phyloP scores from a whole-genome alignment of 1,140 invertebrate genomes.

The Mizuhopecten yessoensis region DNA sequence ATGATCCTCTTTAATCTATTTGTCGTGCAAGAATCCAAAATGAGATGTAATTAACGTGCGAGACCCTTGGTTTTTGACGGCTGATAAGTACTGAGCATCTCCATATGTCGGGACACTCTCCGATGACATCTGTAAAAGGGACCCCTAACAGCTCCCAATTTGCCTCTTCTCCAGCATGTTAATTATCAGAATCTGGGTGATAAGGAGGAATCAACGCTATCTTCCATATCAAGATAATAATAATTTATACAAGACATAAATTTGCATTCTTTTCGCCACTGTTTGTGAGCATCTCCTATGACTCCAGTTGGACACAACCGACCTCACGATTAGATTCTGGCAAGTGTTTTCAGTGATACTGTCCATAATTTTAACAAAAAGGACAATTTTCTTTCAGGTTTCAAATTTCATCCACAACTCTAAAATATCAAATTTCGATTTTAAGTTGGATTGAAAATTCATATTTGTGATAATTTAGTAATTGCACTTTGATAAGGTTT shows the following conservation, averaged over 20 bases:
- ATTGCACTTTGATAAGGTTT: not conserved
- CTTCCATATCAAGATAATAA: not conserved
- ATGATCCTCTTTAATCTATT: slow-evolving; percentile 17
- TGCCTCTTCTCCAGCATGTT: not conserved
- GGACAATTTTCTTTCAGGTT: not conserved
- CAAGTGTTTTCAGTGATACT: not conserved
- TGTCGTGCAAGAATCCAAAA: slow-evolving; percentile 21
- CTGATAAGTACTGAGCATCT: slow-evolving; percentile 29
- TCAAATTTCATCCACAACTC: slow-evolving; percentile 15
- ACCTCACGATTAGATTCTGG: not conserved
- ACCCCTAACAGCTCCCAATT: slow-evolving; percentile 1
- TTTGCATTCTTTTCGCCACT: slow-evolving; percentile 18
- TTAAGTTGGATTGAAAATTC: slow-evolving; percentile 39
- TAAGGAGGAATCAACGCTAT: slow-evolving; percentile 1
- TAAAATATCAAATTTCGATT: not conserved
- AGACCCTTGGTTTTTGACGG: slow-evolving; percentile 25
- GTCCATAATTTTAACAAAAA: not conserved
- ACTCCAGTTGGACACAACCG: not conserved
- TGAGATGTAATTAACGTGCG: slow-evolving; percentile 28
- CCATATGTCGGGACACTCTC: not conserved
- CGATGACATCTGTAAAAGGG: slow-evolving; percentile 13
- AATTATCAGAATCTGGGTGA: not conserved
- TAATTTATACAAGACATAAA: slow-evolving; percentile 18
- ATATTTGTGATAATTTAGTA: slow-evolving; percentile 36
- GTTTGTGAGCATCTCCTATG: not conserved